Evolutionary conservation across 2,888 invertebrate genomes (phyloP), one percentile per base, ranked within the genome.

Genomic region (Parelbella ahira): DNA sequence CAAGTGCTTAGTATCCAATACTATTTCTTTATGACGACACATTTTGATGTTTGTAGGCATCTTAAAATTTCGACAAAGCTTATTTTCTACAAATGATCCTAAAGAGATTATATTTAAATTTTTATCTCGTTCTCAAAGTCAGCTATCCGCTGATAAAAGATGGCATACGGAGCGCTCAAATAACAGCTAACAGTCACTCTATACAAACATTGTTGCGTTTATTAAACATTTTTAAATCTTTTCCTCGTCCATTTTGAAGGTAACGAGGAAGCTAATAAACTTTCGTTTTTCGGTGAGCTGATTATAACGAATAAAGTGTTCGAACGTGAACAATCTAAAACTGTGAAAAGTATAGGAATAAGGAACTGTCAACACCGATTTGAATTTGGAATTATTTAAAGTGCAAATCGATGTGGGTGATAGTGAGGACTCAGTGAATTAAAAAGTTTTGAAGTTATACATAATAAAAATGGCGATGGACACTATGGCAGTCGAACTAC

Each of bases 401-500:
- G 38, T 46, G 45, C 19, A 11, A 43, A 48, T 54, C 38, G 48
- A 62, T 61, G 59, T 56, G 58, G 65, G 58, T 53, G 37, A 49
- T 50, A 53, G 44, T 63, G 56, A 53, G 50, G 55, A 67, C 56
- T 55, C 50, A 58, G 54, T 53, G 49, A 45, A 15, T 15, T 10
- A 46, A 45, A 48, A 44, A 21, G n/a, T n/a, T n/a, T n/a, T n/a
- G 4, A 15, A 15, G 15, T 15, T 15, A 50, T 3, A 11, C 7
- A 58, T 3, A 57, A 48, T 43, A 50, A 75, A 56, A 38, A 88
- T 88, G 88, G 88, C 88, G 37, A 86, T 88, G 79, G 88, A 87
- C 55, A 88, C 87, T 20, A 82, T 88, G 86, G 78, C 87, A 53
- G 86, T 88, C 0, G 88, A 88, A 59, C 63, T 88, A 69, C 88